Base-by-base conservation (phyloP, 2,888 invertebrate genomes). In the Falcaria lacertinaria region DNA sequence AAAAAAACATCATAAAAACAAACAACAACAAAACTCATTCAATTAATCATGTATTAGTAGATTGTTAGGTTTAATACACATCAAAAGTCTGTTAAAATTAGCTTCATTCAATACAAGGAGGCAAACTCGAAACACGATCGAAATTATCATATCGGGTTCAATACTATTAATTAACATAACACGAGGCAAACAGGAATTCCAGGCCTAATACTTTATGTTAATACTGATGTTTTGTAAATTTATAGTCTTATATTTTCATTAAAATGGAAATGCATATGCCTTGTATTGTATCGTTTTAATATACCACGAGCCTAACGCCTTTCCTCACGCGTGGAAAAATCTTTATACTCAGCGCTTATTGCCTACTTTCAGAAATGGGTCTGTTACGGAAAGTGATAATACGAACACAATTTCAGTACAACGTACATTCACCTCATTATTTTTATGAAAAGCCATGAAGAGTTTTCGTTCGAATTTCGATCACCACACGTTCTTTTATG, bases 151-250 rank as follows among this genome's bases (percentile, higher is more conserved):
- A 56, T 51, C 56, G 50, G 57, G 49, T 54, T 56, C 28, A 8
- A 3, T 7, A 54, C 42, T 47, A 34, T 33, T 45, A 54, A 57
- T 63, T 57, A 59, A 54, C 60, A 64, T 54, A 63, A 43, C 44
- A 47, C 42, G 50, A 52, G 52, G 65, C 45, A 44, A 56, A 56
- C 46, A 59, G 47, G 36, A 52, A 55, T 55, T 53, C 44, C 60
- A 71, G 71, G 70, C 70, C 54, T 59, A 49, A 62, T 74, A 68
- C 63, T 71, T n/a, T 59, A 77, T 76, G 73, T 54, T 64, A 78
- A 78, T 72, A 49, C 47, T 50, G 39, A 53, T 41, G 60, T 54
- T 63, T 62, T 62, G 57, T 64, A 60, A 60, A 65, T 55, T 53
- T 57, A 56, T 54, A 54, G 45, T 53, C 48, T 44, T 41, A 36